phyloP scores from a whole-genome alignment of 2,797 vertebrate species.

The Mastacembelus armatus region DNA sequence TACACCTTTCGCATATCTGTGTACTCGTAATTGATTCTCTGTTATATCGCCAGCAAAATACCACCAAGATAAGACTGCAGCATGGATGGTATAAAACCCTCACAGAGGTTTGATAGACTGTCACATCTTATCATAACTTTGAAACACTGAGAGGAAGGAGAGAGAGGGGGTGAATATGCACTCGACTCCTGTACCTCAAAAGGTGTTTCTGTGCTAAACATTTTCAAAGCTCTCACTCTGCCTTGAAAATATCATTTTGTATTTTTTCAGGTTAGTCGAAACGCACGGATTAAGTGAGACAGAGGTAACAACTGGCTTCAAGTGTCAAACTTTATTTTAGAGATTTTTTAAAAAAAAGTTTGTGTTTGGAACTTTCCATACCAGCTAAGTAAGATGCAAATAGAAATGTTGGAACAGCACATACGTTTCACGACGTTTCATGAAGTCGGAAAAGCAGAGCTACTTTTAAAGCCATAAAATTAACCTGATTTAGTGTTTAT shows the following conservation, averaged over 20 bases:
- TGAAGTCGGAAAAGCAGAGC: slow-evolving; percentile 46
- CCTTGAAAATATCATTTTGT: slow-evolving; percentile 73
- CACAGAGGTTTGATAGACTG: slow-evolving; percentile 81
- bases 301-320: slow-evolving; percentile 69
- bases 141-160: slow-evolving; percentile 74
- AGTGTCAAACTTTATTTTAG: slow-evolving; percentile 72
- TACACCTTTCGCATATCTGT: slow-evolving; percentile 83
- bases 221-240: slow-evolving; percentile 75
- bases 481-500: neutral
- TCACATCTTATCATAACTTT: slow-evolving; percentile 84
- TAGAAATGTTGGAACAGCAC: slow-evolving; percentile 35
- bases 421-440: slow-evolving; percentile 26
- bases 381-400: slow-evolving; percentile 31
- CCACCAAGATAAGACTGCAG: slow-evolving; percentile 79
- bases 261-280: slow-evolving; percentile 66
- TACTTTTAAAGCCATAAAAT: slow-evolving; percentile 10
- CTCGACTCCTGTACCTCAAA: slow-evolving; percentile 74
- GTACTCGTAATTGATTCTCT: slow-evolving; percentile 86
- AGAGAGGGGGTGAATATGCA: slow-evolving; percentile 59
- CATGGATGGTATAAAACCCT: slow-evolving; percentile 74
- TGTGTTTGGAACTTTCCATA: slow-evolving; percentile 62
- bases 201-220: slow-evolving; percentile 74
- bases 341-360: slow-evolving; percentile 63
- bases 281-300: slow-evolving; percentile 67
- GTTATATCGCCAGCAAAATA: slow-evolving; percentile 84